Conservation (phyloP, 1,140 invertebrate genomes). For the Drosophila sucinea region DNA sequence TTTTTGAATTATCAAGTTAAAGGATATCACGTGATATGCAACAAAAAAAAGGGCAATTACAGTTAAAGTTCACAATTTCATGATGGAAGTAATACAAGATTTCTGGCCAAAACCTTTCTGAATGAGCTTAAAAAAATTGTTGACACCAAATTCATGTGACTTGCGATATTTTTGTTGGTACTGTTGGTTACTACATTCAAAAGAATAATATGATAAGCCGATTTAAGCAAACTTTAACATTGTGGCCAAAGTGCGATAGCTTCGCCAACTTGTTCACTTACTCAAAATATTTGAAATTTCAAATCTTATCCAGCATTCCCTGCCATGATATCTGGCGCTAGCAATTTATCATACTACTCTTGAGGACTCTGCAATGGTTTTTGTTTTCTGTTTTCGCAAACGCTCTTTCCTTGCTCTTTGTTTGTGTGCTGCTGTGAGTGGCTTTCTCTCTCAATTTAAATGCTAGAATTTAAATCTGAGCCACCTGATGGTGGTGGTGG, state of each 20-base stretch:
- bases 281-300: slow-evolving; percentile 1
- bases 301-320: slow-evolving; percentile 9
- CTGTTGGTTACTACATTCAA: background rate
- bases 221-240: slow-evolving; percentile 1
- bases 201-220: slow-evolving; percentile 6
- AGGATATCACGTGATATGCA: too few relatives aligned
- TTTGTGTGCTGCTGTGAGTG: slow-evolving; percentile 2
- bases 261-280: background rate
- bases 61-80: too few relatives aligned
- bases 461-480: slow-evolving; percentile 11
- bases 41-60: too few relatives aligned
- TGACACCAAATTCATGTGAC: slow-evolving; percentile 3
- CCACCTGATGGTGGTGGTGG: background rate
- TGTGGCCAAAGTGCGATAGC: slow-evolving; percentile 2
- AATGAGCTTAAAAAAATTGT: slow-evolving; percentile 30
- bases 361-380: slow-evolving; percentile 1
- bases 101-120: slow-evolving; percentile 30
- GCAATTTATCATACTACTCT: slow-evolving; percentile 40
- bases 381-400: background rate
- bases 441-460: slow-evolving; percentile 14
- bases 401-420: background rate
- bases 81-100: too few relatives aligned
- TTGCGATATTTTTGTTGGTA: background rate
- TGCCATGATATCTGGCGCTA: slow-evolving; percentile 5
- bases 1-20: too few relatives aligned